These are phyloP conservation scores for Spinus olivaceus DNA, from an alignment of 2,797 vertebrate genomes.

Conservation along the genomic window DNA sequence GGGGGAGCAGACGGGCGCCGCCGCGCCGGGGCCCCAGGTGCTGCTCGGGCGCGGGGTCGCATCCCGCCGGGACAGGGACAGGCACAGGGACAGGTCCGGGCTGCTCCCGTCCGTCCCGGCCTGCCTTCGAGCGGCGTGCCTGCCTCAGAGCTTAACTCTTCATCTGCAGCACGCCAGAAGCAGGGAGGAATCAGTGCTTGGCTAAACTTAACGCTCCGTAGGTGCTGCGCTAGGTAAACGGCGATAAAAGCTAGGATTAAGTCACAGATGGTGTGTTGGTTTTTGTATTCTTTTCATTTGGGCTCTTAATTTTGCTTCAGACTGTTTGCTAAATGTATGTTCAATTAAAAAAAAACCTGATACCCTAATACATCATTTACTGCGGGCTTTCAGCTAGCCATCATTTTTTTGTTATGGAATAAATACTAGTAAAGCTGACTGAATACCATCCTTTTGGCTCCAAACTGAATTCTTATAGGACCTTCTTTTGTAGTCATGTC, in stretches of 20 bases:
- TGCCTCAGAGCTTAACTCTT: neutral
- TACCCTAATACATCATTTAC: neutral
- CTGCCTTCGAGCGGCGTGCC: neutral
- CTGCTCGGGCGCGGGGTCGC: slow-evolving; percentile 52
- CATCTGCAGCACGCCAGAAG: fast-evolving
- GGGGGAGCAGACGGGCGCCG: slow-evolving; percentile 66
- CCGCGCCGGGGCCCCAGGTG: slow-evolving; percentile 81
- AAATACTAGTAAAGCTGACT: neutral
- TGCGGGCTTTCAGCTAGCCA: neutral
- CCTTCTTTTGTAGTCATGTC: neutral
- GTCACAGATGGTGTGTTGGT: slow-evolving; percentile 56
- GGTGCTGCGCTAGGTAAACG: neutral
- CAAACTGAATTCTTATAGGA: neutral
- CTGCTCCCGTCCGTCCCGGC: neutral
- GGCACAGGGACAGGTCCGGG: neutral
- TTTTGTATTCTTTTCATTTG: fast-evolving
- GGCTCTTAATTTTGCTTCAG: neutral
- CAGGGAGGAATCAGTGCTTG: fast-evolving
- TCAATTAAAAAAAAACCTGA: neutral
- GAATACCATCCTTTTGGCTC: neutral
- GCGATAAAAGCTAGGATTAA: neutral
- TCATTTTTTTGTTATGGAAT: neutral
- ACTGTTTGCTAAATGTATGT: neutral
- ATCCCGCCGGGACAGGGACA: neutral
- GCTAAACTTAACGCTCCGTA: fast-evolving